Base-by-base conservation (phyloP, 1,140 invertebrate species). In the Diabrotica virgifera region DNA sequence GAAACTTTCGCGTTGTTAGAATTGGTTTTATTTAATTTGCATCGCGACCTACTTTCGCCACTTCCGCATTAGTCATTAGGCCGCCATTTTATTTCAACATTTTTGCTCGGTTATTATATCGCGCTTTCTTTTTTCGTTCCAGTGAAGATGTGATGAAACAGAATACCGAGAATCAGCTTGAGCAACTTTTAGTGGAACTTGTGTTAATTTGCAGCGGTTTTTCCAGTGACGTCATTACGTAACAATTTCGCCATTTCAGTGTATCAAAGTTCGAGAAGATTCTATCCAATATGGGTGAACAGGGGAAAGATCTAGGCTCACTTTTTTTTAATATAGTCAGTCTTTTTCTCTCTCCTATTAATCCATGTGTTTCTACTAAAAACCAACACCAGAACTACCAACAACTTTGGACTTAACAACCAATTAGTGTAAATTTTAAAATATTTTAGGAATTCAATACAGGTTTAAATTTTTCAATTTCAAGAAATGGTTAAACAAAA, bases 271-370 rank as follows among this genome's bases (percentile, higher is more conserved):
- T n/a, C n/a, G 8, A 10, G 40, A 46, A 46, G 40, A 46, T 46
- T 46, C n/a, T 54, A 24, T 38, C 9, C 60, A 62, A 62, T 62
- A 69, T 74, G 70, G 73, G 70, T 66, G 71, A 74, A 69, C 72
- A 74, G 73, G 73, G 70, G 73, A 74, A 71, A 58, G 73, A 73
- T 68, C 67, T 72, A 68, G 73, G 67, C 73, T 74, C 62, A 74
- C 73, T 74, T 69, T 72, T 65, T 67, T 66, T 64, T 67, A 24
- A 55, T 14, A 66, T 63, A 72, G 73, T 74, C 73, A 74, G 73
- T 74, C 73, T 74, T 74, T 74, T 74, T 74, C 73, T 74, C 73
- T 74, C 73, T 74, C 73, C 73, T 74, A 74, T 74, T 73, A 71
- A 70, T 70, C 73, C 68, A 71, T 73, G 73, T 65, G 60, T 64